Evolutionary conservation across 2,113 vertebrate genomes (phyloP).

Genomic region (Eurystomus gularis): DNA sequence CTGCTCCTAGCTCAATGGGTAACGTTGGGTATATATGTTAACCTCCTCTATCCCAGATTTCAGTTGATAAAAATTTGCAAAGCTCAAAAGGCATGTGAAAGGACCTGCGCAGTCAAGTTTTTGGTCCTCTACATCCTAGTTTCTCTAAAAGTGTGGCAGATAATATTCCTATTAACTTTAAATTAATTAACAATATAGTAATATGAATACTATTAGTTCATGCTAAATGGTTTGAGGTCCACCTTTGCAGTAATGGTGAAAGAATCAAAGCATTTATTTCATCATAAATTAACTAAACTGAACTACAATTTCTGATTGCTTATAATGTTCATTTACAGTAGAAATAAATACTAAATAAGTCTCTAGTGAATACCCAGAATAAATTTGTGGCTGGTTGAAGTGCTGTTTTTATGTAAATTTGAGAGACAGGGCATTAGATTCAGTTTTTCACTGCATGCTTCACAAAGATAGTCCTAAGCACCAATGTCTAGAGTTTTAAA

Average conservation of each 20-base stretch:
- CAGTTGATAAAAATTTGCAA: neutral
- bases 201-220: neutral
- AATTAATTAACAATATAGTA: neutral
- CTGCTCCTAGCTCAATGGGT: neutral
- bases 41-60: neutral
- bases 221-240: neutral
- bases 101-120: neutral
- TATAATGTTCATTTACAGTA: neutral
- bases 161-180: neutral
- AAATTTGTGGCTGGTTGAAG: neutral
- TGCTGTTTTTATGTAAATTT: neutral
- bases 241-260: neutral
- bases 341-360: slow-evolving; percentile 8
- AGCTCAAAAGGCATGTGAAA: neutral
- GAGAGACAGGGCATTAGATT: neutral
- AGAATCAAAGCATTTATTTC: neutral
- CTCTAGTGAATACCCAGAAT: neutral
- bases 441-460: neutral
- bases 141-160: neutral
- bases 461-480: slow-evolving; percentile 8
- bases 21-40: neutral
- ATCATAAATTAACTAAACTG: neutral
- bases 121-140: neutral
- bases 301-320: neutral
- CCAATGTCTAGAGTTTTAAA: slow-evolving; percentile 5